Base-by-base conservation (phyloP, 2,888 invertebrate genomes). In the Cristatella mucedo region DNA sequence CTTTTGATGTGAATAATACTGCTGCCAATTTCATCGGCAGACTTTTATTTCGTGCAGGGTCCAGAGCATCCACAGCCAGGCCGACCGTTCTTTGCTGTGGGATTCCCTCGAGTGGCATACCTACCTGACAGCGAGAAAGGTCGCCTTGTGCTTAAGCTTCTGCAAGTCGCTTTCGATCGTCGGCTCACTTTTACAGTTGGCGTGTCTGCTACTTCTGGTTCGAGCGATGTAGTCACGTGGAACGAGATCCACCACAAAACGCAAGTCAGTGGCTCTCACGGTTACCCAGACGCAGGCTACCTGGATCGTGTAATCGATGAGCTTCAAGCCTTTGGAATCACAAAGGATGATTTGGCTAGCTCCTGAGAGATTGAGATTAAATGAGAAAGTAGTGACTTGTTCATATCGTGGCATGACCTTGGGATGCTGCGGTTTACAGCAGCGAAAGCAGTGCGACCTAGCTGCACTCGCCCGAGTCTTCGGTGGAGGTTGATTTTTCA, bases 221-320 rank as follows among this genome's bases (percentile, higher is more conserved):
- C 81, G 51, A 80, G 82, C 59, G 82, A 87, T 69, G 83, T 85
- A 44, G 82, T 89, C 41, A 77, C 84, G 33, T 91, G 91, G 91
- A 82, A 82, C 59, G 78, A 77, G 56, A 79, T 84, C 45, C 83
- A 83, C 55, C 84, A 84, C 61, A 83, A 83, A 66, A 83, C 83
- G 34, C 66, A 43, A 77, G 49, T 56, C 49, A n/a, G n/a, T n/a
- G 78, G 79, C 49, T 49, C 56, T 16, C 61, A 62, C 41, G 62
- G 62, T 22, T 82, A 78, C 63, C 82, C 82, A 2, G 82, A 82
- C 68, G 74, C 75, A 3, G 75, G 74, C 44, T 83, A 82, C 63
- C 68, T 83, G 49, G 77, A 76, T 53, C 73, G 75, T 47, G 74
- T 77, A 13, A 56, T 76, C 4, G 46, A 53, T 19, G 69, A 69